Percentiles rank a stretch among this genome's conserved stretches.
Evolutionary conservation across 1,140 invertebrate genomes (phyloP).

Genomic region (Muscidifurax raptorellus): DNA sequence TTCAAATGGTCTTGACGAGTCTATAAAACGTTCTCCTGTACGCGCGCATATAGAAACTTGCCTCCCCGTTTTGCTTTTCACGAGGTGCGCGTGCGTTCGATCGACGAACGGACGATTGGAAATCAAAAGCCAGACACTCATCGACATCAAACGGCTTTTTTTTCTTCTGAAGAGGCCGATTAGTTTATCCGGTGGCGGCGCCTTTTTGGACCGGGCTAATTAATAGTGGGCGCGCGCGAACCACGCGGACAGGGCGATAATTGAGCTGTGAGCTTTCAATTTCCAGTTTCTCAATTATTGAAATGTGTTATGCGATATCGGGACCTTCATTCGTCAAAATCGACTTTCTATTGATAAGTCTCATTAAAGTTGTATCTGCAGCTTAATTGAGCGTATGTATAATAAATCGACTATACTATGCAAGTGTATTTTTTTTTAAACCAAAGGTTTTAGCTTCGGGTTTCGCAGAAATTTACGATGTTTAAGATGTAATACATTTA

Average conservation of each 20-base stretch:
- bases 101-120: background rate
- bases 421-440: background rate
- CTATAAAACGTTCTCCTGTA: background rate
- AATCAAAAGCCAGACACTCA: conserved; percentile 16
- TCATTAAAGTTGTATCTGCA: background rate
- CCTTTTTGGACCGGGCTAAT: conserved; percentile 7
- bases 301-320: background rate
- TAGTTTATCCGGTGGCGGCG: conserved; percentile 22
- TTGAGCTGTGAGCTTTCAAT: conserved; percentile 18
- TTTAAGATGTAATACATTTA: background rate
- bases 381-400: background rate
- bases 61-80: background rate
- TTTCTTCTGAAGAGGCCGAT: background rate
- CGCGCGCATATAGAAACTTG: background rate
- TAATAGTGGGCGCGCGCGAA: background rate
- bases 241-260: background rate
- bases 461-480: background rate
- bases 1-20: background rate
- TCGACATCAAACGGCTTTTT: conserved; percentile 23
- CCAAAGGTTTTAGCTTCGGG: background rate
- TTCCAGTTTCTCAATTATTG: conserved; percentile 24
- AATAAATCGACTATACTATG: background rate
- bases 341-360: conserved; percentile 29
- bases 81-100: background rate
- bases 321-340: background rate